Conservation (phyloP, 2,888 invertebrate species). For the Amaurobius ferox region DNA sequence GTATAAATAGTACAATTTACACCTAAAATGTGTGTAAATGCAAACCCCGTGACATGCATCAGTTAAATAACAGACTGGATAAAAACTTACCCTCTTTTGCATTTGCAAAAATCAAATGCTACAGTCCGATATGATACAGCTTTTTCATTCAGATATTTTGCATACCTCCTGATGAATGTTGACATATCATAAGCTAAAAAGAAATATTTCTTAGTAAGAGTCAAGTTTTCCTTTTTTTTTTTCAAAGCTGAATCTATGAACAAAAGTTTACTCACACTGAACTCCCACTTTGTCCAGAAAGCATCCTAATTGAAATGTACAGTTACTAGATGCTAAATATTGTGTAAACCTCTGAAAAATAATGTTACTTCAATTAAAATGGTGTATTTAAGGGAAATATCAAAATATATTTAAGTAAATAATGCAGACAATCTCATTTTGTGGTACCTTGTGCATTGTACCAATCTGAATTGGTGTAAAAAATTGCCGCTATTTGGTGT, state of each 20-base stretch:
- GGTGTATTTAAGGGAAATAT: too few species aligned
- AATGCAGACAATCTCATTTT: too few species aligned
- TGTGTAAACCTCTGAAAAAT: slow-evolving; percentile 94
- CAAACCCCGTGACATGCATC: too few species aligned
- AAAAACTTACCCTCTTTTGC: slow-evolving; percentile 93
- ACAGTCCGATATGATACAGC: slow-evolving; percentile 98
- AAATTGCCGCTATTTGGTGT: too few species aligned
- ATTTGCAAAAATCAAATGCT: slow-evolving; percentile 99
- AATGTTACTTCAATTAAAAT: too few species aligned
- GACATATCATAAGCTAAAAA: slow-evolving; percentile 99
- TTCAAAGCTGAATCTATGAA: not conserved
- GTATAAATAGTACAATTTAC: too few species aligned
- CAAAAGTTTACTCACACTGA: slow-evolving; percentile 85
- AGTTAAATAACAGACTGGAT: too few species aligned
- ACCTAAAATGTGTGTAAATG: too few species aligned
- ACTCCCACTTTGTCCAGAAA: slow-evolving; percentile 98
- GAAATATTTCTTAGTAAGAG: not conserved
- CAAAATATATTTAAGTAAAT: too few species aligned
- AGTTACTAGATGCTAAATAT: slow-evolving; percentile 99
- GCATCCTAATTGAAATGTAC: slow-evolving; percentile 97
- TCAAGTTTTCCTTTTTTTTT: not conserved
- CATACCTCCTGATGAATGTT: slow-evolving; percentile 98
- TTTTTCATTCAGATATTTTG: slow-evolving; percentile 99
- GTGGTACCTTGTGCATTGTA: too few species aligned
- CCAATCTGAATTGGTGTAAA: too few species aligned